Evolutionary conservation across 2,888 invertebrate species (phyloP).

Genomic region (Nephrocerus scutellatus): DNA sequence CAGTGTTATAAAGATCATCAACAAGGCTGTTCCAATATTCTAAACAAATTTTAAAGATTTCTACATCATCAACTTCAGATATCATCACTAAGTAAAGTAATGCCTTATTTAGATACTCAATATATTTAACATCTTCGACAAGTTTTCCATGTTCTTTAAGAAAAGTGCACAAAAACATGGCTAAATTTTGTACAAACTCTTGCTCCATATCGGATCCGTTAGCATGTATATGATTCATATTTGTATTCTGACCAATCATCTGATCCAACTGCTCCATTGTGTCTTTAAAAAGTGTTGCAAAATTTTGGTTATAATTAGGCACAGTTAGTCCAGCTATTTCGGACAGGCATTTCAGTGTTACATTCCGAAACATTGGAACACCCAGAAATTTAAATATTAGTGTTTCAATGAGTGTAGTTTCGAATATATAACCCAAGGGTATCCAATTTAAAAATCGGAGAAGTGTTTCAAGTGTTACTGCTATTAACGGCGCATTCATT

Average conservation of each 20-base stretch:
- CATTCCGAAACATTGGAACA: constrained; percentile 96
- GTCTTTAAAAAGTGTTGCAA: constrained; percentile 80
- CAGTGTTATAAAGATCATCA: constrained; percentile 85
- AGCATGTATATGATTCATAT: constrained; percentile 90
- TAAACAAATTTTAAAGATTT: constrained; percentile 98
- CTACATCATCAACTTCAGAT: constrained; percentile 98
- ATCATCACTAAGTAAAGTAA: constrained; percentile 82
- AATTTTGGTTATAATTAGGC: constrained; percentile 87
- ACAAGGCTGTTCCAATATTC: constrained; percentile 97
- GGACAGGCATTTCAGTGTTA: constrained; percentile 95
- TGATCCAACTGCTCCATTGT: constrained; percentile 88
- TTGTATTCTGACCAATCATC: constrained; percentile 86
- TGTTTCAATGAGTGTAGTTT: constrained; percentile 92
- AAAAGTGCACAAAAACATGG: constrained; percentile 93
- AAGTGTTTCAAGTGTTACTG: constrained; percentile 91
- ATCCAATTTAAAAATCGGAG: constrained; percentile 98
- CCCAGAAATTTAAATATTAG: constrained; percentile 94
- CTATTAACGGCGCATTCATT: constrained; percentile 92
- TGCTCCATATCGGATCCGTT: constrained; percentile 94
- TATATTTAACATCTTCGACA: constrained; percentile 73
- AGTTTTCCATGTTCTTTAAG: constrained; percentile 91
- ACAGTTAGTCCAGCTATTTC: constrained; percentile 93
- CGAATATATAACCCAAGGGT: constrained; percentile 99
- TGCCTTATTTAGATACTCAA: constrained; percentile 72
- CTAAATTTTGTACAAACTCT: constrained; percentile 97